A percentile compares a stretch with the other conserved stretches of the same genome.
These are phyloP conservation scores for Camponotus pennsylvanicus DNA, from an alignment of 1,140 invertebrate genomes.

Conservation along the genomic window DNA sequence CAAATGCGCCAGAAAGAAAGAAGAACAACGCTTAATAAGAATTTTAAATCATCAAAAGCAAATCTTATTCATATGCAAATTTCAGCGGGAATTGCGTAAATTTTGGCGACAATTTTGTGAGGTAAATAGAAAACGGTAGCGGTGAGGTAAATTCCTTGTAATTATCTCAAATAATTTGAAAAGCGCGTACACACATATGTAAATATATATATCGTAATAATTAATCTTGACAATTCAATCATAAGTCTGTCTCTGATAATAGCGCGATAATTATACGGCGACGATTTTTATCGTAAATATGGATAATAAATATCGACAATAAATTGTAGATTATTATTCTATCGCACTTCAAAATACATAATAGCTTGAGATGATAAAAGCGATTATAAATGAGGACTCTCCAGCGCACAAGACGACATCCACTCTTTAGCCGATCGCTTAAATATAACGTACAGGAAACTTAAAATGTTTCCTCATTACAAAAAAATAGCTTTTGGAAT, in stretches of 20 bases:
- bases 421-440: conserved; percentile 21
- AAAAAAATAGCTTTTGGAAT: not conserved
- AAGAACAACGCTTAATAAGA: not conserved
- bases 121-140: not conserved
- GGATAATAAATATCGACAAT: not conserved
- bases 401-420: not conserved
- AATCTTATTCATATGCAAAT: conserved; percentile 23
- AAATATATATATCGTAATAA: conserved; percentile 21
- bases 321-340: conserved; percentile 14
- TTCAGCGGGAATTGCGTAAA: conserved; percentile 38
- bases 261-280: conserved; percentile 1
- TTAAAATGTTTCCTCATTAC: not conserved
- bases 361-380: not conserved
- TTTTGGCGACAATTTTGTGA: conserved; percentile 13
- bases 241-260: conserved; percentile 25
- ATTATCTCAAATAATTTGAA: conserved; percentile 47
- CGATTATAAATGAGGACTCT: not conserved
- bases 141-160: conserved; percentile 49
- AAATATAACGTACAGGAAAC: conserved; percentile 17
- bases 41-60: conserved; percentile 7
- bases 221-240: conserved; percentile 45
- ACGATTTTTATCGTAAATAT: too few species aligned
- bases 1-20: not conserved
- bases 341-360: not conserved
- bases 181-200: too few species aligned